A percentile compares a stretch with the other conserved stretches of the same genome.
Evolutionary conservation across 2,888 invertebrate genomes (phyloP).

Genomic region (Ommatoiulus sabulosus): DNA sequence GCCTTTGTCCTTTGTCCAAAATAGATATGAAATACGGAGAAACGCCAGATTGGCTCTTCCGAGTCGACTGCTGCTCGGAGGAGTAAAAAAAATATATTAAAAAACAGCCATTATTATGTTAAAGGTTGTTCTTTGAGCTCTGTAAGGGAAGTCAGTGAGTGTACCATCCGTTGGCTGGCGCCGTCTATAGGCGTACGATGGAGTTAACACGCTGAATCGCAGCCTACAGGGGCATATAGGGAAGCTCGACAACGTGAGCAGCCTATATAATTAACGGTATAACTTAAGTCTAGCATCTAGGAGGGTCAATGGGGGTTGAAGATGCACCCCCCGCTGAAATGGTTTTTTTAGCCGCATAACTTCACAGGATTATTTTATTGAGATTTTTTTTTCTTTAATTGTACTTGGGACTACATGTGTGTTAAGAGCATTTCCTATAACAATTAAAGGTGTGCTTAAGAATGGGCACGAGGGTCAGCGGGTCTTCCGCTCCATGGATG

Average conservation of each 20-base stretch:
- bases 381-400: not conserved
- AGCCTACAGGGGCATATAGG: constrained; percentile 15
- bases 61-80: not conserved
- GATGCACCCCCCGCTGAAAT: constrained; percentile 25
- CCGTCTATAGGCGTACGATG: not conserved
- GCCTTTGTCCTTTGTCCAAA: constrained; percentile 26
- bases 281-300: not conserved
- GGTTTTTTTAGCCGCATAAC: not conserved
- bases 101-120: constrained; percentile 25
- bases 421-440: constrained; percentile 37
- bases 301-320: constrained; percentile 21
- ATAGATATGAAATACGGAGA: not conserved
- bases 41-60: not conserved
- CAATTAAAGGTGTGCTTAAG: constrained; percentile 19
- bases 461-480: not conserved
- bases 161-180: constrained; percentile 30
- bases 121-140: constrained; percentile 45
- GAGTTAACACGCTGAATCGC: not conserved
- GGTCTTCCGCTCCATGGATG: not conserved
- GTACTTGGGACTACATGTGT: not conserved
- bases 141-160: not conserved
- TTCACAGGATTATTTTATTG: not conserved
- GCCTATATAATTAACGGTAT: constrained; percentile 15
- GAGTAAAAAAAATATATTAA: not conserved
- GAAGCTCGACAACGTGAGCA: constrained; percentile 16